Conservation (phyloP, 2,888 invertebrate species). For the Phalangium opilio region DNA sequence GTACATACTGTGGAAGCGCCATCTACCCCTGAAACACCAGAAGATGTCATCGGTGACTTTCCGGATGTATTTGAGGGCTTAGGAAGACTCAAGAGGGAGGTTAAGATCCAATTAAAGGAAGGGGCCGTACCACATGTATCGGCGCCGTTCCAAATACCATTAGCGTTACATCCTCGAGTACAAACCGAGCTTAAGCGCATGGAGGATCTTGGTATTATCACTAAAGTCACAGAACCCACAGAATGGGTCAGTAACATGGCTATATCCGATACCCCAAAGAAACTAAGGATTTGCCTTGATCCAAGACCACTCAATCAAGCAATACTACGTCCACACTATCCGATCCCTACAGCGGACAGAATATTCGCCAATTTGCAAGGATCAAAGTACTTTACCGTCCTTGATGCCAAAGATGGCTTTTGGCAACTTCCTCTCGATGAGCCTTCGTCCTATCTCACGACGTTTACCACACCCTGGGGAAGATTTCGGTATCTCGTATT, state of each 20-base stretch:
- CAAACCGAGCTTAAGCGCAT: slow-evolving; percentile 6
- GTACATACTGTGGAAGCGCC: background rate
- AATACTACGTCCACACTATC: slow-evolving; percentile 4
- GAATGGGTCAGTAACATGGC: slow-evolving; percentile 4
- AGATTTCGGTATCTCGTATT: slow-evolving; percentile 5
- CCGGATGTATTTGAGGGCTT: slow-evolving; percentile 5
- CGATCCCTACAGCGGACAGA: slow-evolving; percentile 4
- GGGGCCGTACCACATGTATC: background rate
- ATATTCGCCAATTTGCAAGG: slow-evolving; percentile 3
- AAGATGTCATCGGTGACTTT: slow-evolving; percentile 2
- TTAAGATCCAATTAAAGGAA: slow-evolving; percentile 3
- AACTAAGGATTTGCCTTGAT: slow-evolving; percentile 8
- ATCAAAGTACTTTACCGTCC: slow-evolving; percentile 3
- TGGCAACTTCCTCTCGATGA: slow-evolving; percentile 3
- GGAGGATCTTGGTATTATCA: slow-evolving; percentile 4
- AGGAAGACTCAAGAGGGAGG: slow-evolving; percentile 1
- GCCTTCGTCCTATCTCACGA: slow-evolving; percentile 2
- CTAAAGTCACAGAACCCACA: slow-evolving; percentile 1
- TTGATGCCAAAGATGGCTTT: slow-evolving; percentile 8
- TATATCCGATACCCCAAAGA: slow-evolving; percentile 5
- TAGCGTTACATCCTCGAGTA: slow-evolving; percentile 4
- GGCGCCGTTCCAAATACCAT: background rate
- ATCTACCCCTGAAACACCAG: background rate
- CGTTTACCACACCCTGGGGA: slow-evolving; percentile 8
- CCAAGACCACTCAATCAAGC: slow-evolving; percentile 7